Evolutionary conservation across 35 echinoderm and acorn worm genomes (phyloP), one percentile per base, ranked within the genome.

Genomic region (Strongylocentrotus purpuratus): DNA sequence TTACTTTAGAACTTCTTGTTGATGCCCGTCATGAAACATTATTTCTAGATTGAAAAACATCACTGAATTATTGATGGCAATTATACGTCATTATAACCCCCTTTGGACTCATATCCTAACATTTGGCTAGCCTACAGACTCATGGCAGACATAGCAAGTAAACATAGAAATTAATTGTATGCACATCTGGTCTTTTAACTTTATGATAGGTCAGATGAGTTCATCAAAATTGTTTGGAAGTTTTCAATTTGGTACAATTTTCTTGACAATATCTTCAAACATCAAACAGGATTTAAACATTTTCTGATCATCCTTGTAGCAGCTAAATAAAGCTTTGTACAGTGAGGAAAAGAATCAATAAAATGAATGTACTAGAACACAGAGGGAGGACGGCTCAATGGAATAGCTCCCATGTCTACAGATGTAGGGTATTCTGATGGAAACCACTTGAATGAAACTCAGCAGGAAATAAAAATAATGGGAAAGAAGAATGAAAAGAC

Each of bases 371-470:
- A 17, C 7, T 59, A 59, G 9, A 14, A 59, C 52, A 59, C 20
- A 78, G 18, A 78, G 65, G 22, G 28, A n/a, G n/a, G n/a, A n/a
- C 7, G 65, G 65, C 20, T 25, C 2, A 78, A 78, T 59, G 17
- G 7, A 55, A 55, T 55, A 55, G 15, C 15, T 8, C 25, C 7
- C 22, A 78, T n/a, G 6, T 28, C 18, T 18, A 78, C 5, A 78
- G 65, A 78, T 28, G 50, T 28, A 28, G 25, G 20, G 20, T 18
- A 78, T 22, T n/a, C 65, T 78, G 25, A 2, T 5, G 17, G 61
- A 70, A 70, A 70, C 65, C 65, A 78, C 65, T n/a, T 78, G 65
- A 78, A 78, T 78, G 65, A 78, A 78, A 78, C 22, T 78, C 20
- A 2, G 65, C n/a, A 78, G 22, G 20, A 78, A 78, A 78, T 8